Evolutionary conservation across 64 coral and sea anemone species (phyloP), one percentile per base, ranked within the genome.

Genomic region (Dendronephthya gigantea): DNA sequence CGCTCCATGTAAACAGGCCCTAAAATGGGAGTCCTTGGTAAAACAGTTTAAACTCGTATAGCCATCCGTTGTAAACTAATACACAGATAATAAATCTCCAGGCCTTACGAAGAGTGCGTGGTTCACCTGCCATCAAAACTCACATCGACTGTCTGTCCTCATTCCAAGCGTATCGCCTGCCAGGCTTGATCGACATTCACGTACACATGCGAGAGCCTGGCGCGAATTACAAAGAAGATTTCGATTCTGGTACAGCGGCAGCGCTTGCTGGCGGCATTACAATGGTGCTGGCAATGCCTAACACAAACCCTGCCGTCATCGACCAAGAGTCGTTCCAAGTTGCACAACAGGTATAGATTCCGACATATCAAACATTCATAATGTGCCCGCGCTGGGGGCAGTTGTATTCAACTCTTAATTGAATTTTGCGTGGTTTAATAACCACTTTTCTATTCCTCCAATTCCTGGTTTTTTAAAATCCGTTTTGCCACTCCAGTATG

Each of bases 131-230:
- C 81, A 65, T 98, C 38, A 98, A 98, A 87, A 98, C 95, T 10
- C 91, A 98, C 51, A 98, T 98, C 36, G 95, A 98, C 68, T 93
- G 91, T 72, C 90, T 98, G 72, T 98, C 95, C 23, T 93, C 95
- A 1, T 92, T 89, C 45, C 89, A 90, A 27, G 88, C 91, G 33
- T 81, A 93, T 45, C 95, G 95, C 82, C 38, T 98, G 39, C 95
- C 95, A n/a, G 95, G 95, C 35, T 85, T 98, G 82, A 92, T 98
- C 85, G 95, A 98, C 17, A 91, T 93, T 0, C 95, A 98, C 40
- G 95, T 98, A 39, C 95, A 98, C 84, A 38, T 98, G 51, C 85
- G 95, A 32, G 95, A 98, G 83, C 95, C 95, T 35, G 95, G 95
- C 1, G 95, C 95, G 23, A 93, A 86, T 31, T 92, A 98, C 51